These are phyloP conservation scores for Neodon shergylaensis DNA, from an alignment of 2,113 vertebrate genomes.

Conservation along the genomic window DNA sequence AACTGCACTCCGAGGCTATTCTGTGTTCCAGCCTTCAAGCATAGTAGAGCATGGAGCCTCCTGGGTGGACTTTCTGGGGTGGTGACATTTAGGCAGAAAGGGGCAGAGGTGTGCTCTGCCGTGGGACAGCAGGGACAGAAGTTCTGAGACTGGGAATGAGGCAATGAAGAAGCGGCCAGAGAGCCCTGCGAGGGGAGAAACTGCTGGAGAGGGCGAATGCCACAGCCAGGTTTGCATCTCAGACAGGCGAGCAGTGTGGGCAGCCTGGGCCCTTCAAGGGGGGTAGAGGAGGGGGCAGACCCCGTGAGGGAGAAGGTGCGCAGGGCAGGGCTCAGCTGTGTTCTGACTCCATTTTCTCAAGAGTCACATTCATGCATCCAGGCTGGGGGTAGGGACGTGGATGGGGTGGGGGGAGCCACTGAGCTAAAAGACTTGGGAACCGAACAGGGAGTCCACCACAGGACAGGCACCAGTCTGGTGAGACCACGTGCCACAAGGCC, in stretches of 20 bases:
- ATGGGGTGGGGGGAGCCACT: not conserved
- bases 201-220: not conserved
- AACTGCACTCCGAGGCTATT: not conserved
- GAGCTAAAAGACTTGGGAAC: not conserved
- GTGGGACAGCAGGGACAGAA: not conserved
- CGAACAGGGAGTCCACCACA: not conserved
- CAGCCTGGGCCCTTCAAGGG: not conserved
- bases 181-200: not conserved
- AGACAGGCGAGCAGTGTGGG: not conserved
- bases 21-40: not conserved
- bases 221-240: not conserved
- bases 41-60: not conserved
- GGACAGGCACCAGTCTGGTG: not conserved
- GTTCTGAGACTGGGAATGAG: not conserved
- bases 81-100: not conserved
- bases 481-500: fast-evolving
- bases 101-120: not conserved
- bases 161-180: not conserved
- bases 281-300: not conserved
- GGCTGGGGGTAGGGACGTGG: too few relatives aligned
- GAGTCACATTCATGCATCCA: not conserved
- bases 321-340: not conserved
- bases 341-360: not conserved
- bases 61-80: constrained; percentile 38
- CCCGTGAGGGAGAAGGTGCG: not conserved